These are phyloP conservation scores for Julus scandinavius DNA, from an alignment of 2,888 invertebrate species.

Conservation along the genomic window DNA sequence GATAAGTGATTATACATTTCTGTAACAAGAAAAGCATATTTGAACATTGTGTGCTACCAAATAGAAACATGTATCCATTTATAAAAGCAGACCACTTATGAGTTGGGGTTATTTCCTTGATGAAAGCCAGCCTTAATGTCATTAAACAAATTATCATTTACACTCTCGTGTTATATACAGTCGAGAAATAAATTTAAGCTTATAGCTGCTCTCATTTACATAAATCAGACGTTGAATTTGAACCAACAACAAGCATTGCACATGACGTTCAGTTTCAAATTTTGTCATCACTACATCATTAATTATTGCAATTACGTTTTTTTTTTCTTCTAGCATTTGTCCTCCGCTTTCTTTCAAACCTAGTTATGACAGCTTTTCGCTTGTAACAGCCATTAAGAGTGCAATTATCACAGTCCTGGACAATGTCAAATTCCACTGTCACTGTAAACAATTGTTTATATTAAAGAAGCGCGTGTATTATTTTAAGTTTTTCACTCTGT, in stretches of 20 bases:
- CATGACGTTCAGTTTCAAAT: conserved; percentile 14
- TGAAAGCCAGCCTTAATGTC: conserved; percentile 35
- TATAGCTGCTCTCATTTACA: background rate
- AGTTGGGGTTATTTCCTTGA: conserved; percentile 15
- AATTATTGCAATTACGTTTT: background rate
- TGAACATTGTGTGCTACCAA: background rate
- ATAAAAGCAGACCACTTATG: conserved; percentile 17
- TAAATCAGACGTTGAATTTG: background rate
- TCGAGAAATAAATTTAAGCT: background rate
- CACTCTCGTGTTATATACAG: conserved; percentile 4
- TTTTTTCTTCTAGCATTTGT: background rate
- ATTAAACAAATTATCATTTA: conserved; percentile 39
- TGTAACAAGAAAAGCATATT: background rate
- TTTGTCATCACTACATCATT: conserved; percentile 38
- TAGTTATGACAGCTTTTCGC: conserved; percentile 29
- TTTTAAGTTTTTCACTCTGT: background rate
- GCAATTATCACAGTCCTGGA: conserved; percentile 1
- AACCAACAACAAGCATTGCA: background rate
- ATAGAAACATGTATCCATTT: background rate
- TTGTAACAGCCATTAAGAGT: conserved; percentile 5
- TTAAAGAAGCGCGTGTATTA: conserved; percentile 15
- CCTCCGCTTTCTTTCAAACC: background rate
- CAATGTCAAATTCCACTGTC: background rate
- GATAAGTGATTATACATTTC: background rate
- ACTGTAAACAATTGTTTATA: conserved; percentile 15